Evolutionary conservation across 2,797 vertebrate species (phyloP).

Genomic region (Vespertilio murinus): DNA sequence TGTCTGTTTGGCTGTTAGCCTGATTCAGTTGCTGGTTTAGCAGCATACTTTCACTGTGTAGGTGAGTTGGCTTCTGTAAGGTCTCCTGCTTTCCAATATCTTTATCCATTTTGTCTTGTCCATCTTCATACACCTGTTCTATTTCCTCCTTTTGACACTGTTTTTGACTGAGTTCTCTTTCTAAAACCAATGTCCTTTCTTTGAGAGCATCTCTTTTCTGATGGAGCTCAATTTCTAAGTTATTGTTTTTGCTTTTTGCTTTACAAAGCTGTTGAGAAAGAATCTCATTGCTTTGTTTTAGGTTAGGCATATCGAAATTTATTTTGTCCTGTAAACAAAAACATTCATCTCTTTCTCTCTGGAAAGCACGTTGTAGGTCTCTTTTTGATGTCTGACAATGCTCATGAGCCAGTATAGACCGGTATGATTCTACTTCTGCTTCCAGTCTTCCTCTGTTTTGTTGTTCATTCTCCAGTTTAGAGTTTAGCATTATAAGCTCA

Average conservation of each 20-base stretch:
- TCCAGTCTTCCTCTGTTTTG: too few relatives aligned
- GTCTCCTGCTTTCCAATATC: conserved; percentile 89
- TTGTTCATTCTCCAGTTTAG: too few relatives aligned
- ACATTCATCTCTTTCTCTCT: conserved; percentile 91
- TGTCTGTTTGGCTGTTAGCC: conserved; percentile 89
- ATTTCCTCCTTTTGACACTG: conserved; percentile 86
- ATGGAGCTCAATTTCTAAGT: conserved; percentile 92
- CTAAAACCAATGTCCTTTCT: conserved; percentile 91
- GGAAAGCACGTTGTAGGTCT: too few relatives aligned
- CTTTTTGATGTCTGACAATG: too few relatives aligned
- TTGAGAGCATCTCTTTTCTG: conserved; percentile 86
- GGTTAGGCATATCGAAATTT: conserved; percentile 84
- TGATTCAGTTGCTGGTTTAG: conserved; percentile 94
- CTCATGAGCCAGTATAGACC: too few relatives aligned
- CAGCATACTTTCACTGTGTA: conserved; percentile 90
- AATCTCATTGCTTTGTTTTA: conserved; percentile 85
- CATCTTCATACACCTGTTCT: conserved; percentile 85
- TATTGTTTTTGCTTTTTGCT: conserved; percentile 88
- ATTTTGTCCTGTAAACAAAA: conserved; percentile 88
- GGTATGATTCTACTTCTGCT: too few relatives aligned
- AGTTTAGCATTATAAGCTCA: too few relatives aligned
- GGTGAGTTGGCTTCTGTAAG: conserved; percentile 89
- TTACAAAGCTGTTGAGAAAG: conserved; percentile 92
- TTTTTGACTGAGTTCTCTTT: conserved; percentile 89
- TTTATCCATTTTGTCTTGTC: conserved; percentile 87